These are phyloP conservation scores for Meteorus colon DNA, from an alignment of 2,888 invertebrate species.

Conservation along the genomic window DNA sequence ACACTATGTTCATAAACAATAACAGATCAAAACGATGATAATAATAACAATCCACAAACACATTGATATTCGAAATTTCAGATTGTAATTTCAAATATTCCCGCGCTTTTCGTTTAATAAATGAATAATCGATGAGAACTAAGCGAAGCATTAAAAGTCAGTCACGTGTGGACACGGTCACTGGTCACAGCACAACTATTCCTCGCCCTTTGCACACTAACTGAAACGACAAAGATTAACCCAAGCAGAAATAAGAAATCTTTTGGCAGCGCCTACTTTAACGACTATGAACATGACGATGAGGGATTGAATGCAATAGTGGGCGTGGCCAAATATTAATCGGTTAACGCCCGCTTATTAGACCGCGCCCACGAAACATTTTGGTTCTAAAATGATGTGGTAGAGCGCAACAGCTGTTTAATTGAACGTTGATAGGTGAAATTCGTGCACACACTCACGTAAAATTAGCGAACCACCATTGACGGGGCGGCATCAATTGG, in stretches of 20 bases:
- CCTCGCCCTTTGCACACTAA: constrained; percentile 69
- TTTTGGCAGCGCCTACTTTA: constrained; percentile 42
- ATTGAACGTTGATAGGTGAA: constrained; percentile 4
- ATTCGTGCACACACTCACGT: background rate
- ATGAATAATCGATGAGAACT: constrained; percentile 18
- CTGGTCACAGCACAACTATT: constrained; percentile 62
- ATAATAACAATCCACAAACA: background rate
- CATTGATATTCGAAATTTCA: background rate
- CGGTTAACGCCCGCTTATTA: background rate
- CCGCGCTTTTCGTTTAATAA: constrained; percentile 7
- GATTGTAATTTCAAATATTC: background rate
- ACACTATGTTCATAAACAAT: background rate
- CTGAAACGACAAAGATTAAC: constrained; percentile 71
- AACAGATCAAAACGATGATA: background rate
- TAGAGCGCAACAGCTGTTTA: background rate
- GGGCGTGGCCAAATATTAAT: background rate
- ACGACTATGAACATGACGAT: background rate
- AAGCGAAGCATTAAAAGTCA: constrained; percentile 15
- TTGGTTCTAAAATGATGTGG: background rate
- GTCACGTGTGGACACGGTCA: constrained; percentile 63
- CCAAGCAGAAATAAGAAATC: constrained; percentile 73
- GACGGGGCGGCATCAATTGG: background rate
- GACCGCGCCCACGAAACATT: background rate
- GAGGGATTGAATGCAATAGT: background rate
- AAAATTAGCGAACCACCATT: background rate